Evolutionary conservation across 2,888 invertebrate species (phyloP), one percentile per base, ranked within the genome.

Genomic region (Apoda limacodes): DNA sequence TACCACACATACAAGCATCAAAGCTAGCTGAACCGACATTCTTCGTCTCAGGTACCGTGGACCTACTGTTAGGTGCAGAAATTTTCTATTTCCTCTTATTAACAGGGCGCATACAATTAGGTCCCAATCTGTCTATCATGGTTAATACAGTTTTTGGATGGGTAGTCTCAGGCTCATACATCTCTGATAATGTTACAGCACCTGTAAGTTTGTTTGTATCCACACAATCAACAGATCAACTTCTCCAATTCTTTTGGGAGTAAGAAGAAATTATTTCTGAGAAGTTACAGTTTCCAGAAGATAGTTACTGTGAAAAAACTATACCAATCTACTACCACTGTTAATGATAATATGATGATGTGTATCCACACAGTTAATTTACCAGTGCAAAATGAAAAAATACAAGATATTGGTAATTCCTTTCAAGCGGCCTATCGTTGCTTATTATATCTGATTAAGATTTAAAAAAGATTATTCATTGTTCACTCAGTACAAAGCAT

Each of bases 371-470:
- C 23, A 22, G 34, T 41, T 2, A 14, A 32, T 10, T 15, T 40
- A 21, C 38, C 38, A 5, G 10, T 40, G 21, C 29, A 28, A 10
- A n/a, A 25, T 7, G 35, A 29, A 5, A 39, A 21, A 14, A 4
- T 34, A 7, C 7, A 13, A 28, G 30, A 21, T 24, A 20, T 34
- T 28, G 37, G 37, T 22, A 40, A 39, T 24, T 43, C 43, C 20
- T 43, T 39, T 13, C 36, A 40, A 13, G 32, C 21, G 6, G 42
- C 40, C n/a, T 43, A 40, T 24, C 19, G 33, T 5, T 43, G 34
- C 13, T 17, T 40, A 7, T 6, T 43, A 14, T 31, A 37, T 21
- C 27, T 40, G 6, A 30, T 28, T 35, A 10, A 35, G 35, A 27
- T 34, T 42, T 15, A 12, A 25, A 9, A 37, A 37, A 17, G 22